A percentile compares a stretch with the other conserved stretches of the same genome.
These are phyloP conservation scores for Poeciliopsis turneri DNA, from an alignment of 2,797 vertebrate genomes.

Conservation along the genomic window DNA sequence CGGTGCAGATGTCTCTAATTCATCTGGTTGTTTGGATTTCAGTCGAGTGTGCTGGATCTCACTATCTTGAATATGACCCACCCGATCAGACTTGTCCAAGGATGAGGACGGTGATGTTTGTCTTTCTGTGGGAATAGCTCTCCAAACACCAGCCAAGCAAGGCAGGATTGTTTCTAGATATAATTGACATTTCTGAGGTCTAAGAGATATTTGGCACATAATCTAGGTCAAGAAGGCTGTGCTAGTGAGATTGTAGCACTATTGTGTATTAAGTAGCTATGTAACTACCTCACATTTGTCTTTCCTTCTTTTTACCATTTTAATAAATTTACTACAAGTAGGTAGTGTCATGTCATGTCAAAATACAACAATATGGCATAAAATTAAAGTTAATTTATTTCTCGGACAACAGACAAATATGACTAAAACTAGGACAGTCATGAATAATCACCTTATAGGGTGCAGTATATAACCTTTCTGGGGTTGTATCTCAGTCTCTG, in stretches of 20 bases:
- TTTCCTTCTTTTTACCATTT: conserved; percentile 30
- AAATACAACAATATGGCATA: conserved; percentile 42
- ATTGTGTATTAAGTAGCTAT: conserved; percentile 22
- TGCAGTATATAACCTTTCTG: conserved; percentile 51
- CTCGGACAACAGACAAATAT: conserved; percentile 51
- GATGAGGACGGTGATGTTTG: conserved; percentile 64
- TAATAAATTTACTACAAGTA: conserved; percentile 28
- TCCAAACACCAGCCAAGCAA: conserved; percentile 67
- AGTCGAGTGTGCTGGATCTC: conserved; percentile 17
- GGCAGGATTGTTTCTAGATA: conserved; percentile 68
- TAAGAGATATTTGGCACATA: conserved; percentile 64
- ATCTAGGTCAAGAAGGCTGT: conserved; percentile 65
- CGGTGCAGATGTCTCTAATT: conserved; percentile 53
- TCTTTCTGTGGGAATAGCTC: conserved; percentile 68
- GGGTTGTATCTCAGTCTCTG: conserved; percentile 24
- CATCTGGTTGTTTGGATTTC: conserved; percentile 61
- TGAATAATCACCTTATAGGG: conserved; percentile 41
- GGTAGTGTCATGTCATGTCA: neutral
- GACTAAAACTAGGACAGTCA: conserved; percentile 32
- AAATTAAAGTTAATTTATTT: conserved; percentile 27
- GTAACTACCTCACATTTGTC: conserved; percentile 20
- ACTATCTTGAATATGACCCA: conserved; percentile 26
- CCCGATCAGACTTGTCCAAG: conserved; percentile 41
- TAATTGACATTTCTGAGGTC: conserved; percentile 65
- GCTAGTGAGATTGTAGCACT: conserved; percentile 53